Percentiles rank a stretch among this genome's conserved stretches.
These are phyloP conservation scores for Cryptotis parvus DNA, from an alignment of 2,113 vertebrate genomes.

Conservation along the genomic window DNA sequence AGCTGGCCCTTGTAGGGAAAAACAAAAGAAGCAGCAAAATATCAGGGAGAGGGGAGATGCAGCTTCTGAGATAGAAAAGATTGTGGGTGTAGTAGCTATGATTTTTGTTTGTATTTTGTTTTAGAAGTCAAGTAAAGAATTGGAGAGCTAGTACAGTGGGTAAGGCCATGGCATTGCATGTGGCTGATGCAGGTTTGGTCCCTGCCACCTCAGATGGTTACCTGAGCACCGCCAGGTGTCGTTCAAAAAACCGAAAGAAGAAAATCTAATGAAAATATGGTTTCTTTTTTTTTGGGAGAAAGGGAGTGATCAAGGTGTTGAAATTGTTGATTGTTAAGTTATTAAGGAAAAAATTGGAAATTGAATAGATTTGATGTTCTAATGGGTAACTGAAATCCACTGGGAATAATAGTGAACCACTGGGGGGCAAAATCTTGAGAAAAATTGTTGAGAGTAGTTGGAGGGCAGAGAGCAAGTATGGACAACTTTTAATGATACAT, in stretches of 20 bases:
- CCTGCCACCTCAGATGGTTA: no score
- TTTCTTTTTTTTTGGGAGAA: background rate
- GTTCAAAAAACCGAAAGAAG: no score
- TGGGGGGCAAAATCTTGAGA: background rate
- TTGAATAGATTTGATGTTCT: background rate
- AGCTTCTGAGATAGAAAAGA: background rate
- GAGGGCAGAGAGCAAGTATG: background rate
- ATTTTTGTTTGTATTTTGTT: background rate
- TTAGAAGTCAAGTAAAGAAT: background rate
- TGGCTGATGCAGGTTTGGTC: no score
- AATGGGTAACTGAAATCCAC: background rate
- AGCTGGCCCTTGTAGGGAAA: no score
- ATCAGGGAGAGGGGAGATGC: background rate
- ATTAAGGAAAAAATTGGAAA: slow-evolving; percentile 6
- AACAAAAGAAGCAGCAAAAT: background rate
- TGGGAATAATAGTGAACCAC: background rate
- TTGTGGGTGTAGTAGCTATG: background rate
- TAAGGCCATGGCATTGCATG: no score
- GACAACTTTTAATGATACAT: no score
- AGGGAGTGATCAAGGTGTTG: background rate
- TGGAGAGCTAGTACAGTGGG: no score
- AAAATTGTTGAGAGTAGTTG: background rate
- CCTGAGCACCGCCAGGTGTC: no score
- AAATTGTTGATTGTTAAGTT: background rate
- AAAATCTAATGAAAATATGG: background rate